phyloP scores from a whole-genome alignment of 2,797 vertebrate species.

The Euthynnus affinis region DNA sequence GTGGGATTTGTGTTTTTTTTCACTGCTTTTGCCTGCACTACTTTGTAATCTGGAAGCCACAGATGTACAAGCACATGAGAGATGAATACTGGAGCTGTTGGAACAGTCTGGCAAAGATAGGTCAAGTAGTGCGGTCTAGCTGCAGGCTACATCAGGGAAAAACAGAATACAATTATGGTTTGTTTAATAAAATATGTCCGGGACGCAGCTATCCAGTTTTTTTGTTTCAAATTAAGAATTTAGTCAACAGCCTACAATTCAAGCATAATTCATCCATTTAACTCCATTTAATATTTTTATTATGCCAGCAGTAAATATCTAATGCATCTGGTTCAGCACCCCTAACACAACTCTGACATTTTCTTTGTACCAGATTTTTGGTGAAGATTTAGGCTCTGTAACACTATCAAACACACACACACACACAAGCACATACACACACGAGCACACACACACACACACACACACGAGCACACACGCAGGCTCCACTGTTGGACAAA shows the following conservation, averaged over 20 bases:
- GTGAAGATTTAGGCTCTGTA: background rate
- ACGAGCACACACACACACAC: slow-evolving; percentile 17
- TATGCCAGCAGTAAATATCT: background rate
- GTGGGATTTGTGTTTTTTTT: background rate
- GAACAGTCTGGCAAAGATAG: background rate
- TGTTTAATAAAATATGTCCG: background rate
- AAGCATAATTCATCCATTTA: background rate
- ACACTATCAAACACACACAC: background rate
- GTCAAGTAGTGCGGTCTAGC: background rate
- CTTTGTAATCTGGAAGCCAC: background rate
- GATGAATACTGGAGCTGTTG: background rate
- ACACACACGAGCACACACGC: slow-evolving; percentile 15
- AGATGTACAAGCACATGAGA: background rate
- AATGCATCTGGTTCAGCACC: background rate
- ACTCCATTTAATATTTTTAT: too few species aligned
- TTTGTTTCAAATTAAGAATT: background rate
- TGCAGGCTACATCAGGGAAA: slow-evolving; percentile 1
- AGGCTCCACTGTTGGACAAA: slow-evolving; percentile 37
- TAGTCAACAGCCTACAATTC: background rate
- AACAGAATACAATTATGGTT: background rate
- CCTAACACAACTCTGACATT: background rate
- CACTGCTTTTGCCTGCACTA: background rate
- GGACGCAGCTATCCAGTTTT: background rate
- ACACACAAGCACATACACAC: slow-evolving; percentile 25
- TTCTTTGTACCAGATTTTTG: background rate